Percentiles rank a stretch among this genome's conserved stretches.
Conservation (phyloP, 2,113 vertebrate genomes). For the Dasyornis broadbenti region DNA sequence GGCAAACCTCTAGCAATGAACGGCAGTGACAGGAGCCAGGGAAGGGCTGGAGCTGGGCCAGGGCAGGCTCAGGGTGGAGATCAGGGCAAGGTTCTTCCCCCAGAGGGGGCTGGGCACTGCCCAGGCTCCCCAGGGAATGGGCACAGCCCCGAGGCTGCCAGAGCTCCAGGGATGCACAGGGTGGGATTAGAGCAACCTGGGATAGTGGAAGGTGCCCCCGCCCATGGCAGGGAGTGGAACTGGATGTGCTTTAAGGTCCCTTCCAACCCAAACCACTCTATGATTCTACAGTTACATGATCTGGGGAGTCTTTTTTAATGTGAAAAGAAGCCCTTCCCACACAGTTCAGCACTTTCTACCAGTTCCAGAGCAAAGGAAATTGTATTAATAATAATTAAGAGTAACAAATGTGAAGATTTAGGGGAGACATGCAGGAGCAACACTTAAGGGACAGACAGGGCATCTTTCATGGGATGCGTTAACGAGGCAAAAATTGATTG, state of each 20-base stretch:
- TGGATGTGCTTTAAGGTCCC: neutral
- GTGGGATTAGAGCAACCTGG: neutral
- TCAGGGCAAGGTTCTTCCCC: neutral
- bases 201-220: neutral
- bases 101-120: neutral
- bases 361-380: neutral
- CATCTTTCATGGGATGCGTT: neutral
- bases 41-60: neutral
- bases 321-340: neutral
- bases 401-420: neutral
- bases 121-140: neutral
- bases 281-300: accelerated
- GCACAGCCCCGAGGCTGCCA: neutral
- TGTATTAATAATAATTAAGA: neutral
- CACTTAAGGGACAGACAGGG: neutral
- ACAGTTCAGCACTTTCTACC: neutral
- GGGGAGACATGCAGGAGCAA: neutral
- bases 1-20: neutral
- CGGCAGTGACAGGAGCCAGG: neutral
- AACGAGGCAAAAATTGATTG: neutral
- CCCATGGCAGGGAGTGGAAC: neutral
- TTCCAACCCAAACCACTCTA: neutral
- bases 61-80: neutral
- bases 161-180: neutral
- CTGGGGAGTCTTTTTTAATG: accelerated